Conservation (phyloP, 2,888 invertebrate genomes). For the Strigamia maritima region DNA sequence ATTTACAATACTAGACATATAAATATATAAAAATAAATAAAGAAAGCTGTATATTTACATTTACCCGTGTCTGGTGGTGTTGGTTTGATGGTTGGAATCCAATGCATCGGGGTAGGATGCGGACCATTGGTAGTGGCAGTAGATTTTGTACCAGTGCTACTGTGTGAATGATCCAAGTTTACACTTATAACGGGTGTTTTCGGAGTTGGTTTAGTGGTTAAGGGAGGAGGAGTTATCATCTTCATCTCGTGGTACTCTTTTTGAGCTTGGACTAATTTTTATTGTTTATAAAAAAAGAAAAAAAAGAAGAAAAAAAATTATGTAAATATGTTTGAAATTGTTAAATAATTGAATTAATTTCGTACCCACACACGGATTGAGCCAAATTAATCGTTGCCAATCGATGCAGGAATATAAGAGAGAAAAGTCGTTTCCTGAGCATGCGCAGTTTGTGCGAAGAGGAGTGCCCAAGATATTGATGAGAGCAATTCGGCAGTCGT, state of each 20-base stretch:
- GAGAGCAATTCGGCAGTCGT: constrained; percentile 80
- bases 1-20: neutral
- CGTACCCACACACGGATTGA: constrained; percentile 90
- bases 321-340: too few relatives aligned
- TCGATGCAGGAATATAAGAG: constrained; percentile 84
- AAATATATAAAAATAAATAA: too few relatives aligned
- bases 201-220: neutral
- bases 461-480: constrained; percentile 86
- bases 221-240: neutral
- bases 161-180: neutral
- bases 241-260: constrained; percentile 29
- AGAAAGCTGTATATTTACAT: too few relatives aligned
- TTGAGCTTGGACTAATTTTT: constrained; percentile 34
- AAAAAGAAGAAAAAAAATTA: too few relatives aligned
- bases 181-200: neutral
- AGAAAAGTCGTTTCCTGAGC: constrained; percentile 78
- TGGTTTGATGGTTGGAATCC: neutral
- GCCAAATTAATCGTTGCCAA: constrained; percentile 85
- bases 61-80: neutral
- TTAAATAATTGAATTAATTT: too few relatives aligned
- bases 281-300: neutral
- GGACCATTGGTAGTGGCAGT: neutral
- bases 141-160: neutral
- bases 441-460: constrained; percentile 79
- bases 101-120: neutral